Conservation (phyloP, 2,888 invertebrate genomes). For the Latrodectus hesperus region DNA sequence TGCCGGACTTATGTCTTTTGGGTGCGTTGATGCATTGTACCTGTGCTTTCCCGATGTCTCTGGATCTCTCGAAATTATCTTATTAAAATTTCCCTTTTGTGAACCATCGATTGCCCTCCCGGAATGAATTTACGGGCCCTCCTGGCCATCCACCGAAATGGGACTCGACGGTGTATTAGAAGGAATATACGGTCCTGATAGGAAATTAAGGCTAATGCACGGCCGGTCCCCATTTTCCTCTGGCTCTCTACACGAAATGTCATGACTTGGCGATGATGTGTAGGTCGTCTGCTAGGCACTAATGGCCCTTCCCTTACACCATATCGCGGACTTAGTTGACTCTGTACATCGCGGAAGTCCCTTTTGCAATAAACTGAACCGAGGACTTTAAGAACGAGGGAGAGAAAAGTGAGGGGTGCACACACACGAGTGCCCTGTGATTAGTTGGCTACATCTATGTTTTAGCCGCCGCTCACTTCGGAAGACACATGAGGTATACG, state of each 20-base stretch:
- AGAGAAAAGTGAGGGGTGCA: too few species aligned
- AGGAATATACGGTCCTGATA: constrained; percentile 22
- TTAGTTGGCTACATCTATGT: too few species aligned
- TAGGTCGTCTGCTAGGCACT: constrained; percentile 5
- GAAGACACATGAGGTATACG: too few species aligned
- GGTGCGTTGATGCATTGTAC: background rate
- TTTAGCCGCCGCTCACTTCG: too few species aligned
- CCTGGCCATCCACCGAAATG: constrained; percentile 30
- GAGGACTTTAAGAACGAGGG: too few species aligned
- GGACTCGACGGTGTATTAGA: constrained; percentile 33
- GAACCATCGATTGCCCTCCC: constrained; percentile 51
- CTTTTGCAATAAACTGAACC: too few species aligned
- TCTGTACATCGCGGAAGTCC: background rate
- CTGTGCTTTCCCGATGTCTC: constrained; percentile 2
- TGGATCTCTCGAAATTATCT: constrained; percentile 48
- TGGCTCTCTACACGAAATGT: too few species aligned
- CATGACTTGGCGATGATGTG: constrained; percentile 1
- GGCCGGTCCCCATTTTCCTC: constrained; percentile 19
- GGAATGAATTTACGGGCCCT: constrained; percentile 57
- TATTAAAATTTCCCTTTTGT: constrained; percentile 68
- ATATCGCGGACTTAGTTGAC: constrained; percentile 3
- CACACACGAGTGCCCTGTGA: too few species aligned
- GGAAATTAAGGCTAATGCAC: constrained; percentile 63
- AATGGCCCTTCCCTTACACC: background rate
- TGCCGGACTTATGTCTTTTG: background rate